These are phyloP conservation scores for Drosophila nannoptera DNA, from an alignment of 1,140 invertebrate genomes.

Conservation along the genomic window DNA sequence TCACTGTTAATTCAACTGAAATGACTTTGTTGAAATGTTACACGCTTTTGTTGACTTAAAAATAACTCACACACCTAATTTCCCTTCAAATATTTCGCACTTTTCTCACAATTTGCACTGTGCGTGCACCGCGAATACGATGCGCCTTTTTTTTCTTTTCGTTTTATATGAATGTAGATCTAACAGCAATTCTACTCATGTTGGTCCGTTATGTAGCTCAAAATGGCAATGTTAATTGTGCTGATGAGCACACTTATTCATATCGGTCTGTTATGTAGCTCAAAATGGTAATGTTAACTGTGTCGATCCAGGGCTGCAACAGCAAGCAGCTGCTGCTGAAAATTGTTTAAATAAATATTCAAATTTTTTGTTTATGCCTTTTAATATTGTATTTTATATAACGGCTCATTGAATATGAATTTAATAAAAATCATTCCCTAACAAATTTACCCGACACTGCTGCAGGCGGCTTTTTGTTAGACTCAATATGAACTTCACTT, in stretches of 20 bases:
- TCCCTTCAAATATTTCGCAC: constrained; percentile 39
- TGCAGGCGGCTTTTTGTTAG: constrained; percentile 29
- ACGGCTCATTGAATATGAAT: not conserved
- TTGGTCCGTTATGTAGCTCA: constrained; percentile 2
- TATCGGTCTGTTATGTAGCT: constrained; percentile 12
- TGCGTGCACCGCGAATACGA: constrained; percentile 34
- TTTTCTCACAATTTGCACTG: constrained; percentile 30
- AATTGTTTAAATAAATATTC: constrained; percentile 36
- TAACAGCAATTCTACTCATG: constrained; percentile 12
- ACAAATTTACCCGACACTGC: no score
- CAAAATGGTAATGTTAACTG: constrained; percentile 30
- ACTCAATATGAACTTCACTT: not conserved
- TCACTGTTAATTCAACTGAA: not conserved
- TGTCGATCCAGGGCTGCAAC: constrained; percentile 17
- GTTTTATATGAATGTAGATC: constrained; percentile 21
- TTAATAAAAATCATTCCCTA: not conserved
- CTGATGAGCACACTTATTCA: no score
- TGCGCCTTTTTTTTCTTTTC: constrained; percentile 35
- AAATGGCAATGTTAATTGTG: constrained; percentile 11
- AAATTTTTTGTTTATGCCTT: not conserved
- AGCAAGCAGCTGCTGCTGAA: constrained; percentile 32
- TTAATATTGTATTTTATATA: not conserved
- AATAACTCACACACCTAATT: constrained; percentile 24
- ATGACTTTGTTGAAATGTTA: not conserved
- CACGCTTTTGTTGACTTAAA: not conserved